Conservation (phyloP, 2,888 invertebrate genomes). For the Colostygia pectinataria region DNA sequence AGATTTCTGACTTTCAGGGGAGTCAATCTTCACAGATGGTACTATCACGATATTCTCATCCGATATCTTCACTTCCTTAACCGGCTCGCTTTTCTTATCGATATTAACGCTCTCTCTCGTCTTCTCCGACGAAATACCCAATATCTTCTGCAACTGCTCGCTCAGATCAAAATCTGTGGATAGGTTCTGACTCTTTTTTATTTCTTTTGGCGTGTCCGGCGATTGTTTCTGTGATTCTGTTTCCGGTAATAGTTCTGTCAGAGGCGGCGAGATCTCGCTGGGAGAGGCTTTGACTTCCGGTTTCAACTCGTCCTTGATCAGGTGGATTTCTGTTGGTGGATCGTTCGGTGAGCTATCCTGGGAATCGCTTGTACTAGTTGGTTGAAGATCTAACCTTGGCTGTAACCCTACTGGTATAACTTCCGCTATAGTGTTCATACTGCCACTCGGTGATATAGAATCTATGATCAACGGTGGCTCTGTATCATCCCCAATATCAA, state of each 20-base stretch:
- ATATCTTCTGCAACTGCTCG: slow-evolving; percentile 77
- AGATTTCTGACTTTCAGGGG: slow-evolving; percentile 69
- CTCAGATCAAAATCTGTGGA: slow-evolving; percentile 79
- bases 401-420: slow-evolving; percentile 72
- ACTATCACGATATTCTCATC: slow-evolving; percentile 64
- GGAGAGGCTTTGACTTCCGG: slow-evolving; percentile 68
- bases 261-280: slow-evolving; percentile 74
- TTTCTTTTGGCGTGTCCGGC: slow-evolving; percentile 71
- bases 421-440: slow-evolving; percentile 76
- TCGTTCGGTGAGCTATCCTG: slow-evolving; percentile 73
- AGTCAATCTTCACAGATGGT: slow-evolving; percentile 78
- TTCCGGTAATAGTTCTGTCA: slow-evolving; percentile 59
- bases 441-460: slow-evolving; percentile 68
- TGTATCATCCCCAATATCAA: slow-evolving; percentile 76
- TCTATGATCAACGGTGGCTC: slow-evolving; percentile 78
- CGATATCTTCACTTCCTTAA: slow-evolving; percentile 69
- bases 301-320: slow-evolving; percentile 62
- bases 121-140: slow-evolving; percentile 77
- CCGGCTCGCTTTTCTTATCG: slow-evolving; percentile 66
- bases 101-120: slow-evolving; percentile 54
- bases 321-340: slow-evolving; percentile 74
- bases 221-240: slow-evolving; percentile 70
- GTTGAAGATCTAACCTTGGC: slow-evolving; percentile 63
- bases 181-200: slow-evolving; percentile 77
- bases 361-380: slow-evolving; percentile 62